A percentile compares a stretch with the other conserved stretches of the same genome.
Conservation (phyloP, 2,113 vertebrate genomes). For the Protobothrops mucrosquamatus region DNA sequence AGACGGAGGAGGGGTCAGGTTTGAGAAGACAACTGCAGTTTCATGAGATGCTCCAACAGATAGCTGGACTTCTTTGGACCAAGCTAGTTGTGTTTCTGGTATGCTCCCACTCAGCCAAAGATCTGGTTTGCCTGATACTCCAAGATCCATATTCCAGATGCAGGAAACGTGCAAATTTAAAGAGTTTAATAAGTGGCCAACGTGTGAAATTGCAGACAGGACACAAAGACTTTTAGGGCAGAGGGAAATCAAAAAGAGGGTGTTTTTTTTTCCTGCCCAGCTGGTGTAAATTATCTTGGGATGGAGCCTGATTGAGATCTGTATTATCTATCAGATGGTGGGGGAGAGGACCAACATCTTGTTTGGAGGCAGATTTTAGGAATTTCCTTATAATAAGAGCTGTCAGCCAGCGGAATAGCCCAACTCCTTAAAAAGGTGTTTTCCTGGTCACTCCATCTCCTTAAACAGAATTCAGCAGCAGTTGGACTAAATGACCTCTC, state of each 20-base stretch:
- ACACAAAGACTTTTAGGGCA: neutral
- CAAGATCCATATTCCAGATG: neutral
- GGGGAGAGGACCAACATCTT: neutral
- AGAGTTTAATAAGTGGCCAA: neutral
- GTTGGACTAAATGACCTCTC: neutral
- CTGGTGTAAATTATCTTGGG: no score
- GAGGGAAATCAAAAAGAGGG: neutral
- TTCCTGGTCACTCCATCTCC: neutral
- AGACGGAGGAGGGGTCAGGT: neutral
- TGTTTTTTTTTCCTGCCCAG: neutral
- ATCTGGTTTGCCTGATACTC: neutral
- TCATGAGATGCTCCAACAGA: neutral
- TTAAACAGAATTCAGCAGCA: neutral
- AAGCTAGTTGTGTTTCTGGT: neutral
- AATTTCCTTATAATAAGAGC: neutral
- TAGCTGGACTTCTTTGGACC: neutral
- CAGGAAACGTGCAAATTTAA: neutral
- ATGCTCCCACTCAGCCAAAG: neutral
- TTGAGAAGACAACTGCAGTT: neutral
- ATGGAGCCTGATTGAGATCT: neutral
- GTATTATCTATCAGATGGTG: neutral
- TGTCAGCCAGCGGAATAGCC: neutral
- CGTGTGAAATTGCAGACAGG: neutral
- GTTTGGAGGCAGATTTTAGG: neutral
- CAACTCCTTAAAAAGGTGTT: no score